Conservation (phyloP, 2,888 invertebrate genomes). For the Hanleya hanleyi region DNA sequence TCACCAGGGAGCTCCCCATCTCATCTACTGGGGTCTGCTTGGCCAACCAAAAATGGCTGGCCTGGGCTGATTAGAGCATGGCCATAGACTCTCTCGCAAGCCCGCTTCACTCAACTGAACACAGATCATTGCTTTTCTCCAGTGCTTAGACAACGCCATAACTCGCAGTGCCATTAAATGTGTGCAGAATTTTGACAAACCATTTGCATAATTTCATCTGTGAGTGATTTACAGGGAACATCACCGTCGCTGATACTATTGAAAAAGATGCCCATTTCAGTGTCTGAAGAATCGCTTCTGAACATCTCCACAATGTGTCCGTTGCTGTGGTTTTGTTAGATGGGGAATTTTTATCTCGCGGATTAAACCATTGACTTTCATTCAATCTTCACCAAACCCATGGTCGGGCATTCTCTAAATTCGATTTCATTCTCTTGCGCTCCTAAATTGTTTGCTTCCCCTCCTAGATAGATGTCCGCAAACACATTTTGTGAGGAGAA, state of each 20-base stretch:
- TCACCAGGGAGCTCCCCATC: neutral
- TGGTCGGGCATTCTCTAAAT: neutral
- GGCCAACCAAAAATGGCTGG: slow-evolving; percentile 4
- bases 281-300: neutral
- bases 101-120: no score
- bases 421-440: neutral
- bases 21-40: slow-evolving; percentile 1
- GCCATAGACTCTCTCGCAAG: neutral
- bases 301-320: neutral
- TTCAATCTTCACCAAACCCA: neutral
- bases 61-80: neutral
- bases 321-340: neutral
- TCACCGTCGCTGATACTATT: neutral
- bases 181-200: neutral
- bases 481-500: neutral
- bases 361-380: neutral
- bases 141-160: neutral
- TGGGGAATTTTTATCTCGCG: neutral
- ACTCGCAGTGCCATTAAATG: neutral
- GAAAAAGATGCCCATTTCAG: neutral
- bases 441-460: neutral
- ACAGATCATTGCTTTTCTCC: neutral
- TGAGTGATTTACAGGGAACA: neutral
- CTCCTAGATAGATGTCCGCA: neutral
- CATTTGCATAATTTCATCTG: slow-evolving; percentile 15